Base-by-base conservation (phyloP, 2,113 vertebrate genomes). In the Sorex fumeus region DNA sequence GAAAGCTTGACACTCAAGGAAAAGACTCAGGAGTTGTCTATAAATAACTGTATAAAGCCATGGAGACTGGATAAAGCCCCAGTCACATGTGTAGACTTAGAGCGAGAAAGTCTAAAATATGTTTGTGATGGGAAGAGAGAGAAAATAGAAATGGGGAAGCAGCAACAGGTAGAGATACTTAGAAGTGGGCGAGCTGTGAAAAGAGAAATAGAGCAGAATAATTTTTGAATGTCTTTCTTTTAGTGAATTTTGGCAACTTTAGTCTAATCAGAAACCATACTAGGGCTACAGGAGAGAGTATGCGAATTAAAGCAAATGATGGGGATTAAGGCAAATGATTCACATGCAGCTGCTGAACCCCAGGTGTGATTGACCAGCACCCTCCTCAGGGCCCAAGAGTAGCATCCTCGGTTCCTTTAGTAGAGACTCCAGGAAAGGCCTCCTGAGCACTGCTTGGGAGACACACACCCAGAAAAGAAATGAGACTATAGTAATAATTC, bases 181-280 rank as follows among this genome's bases (percentile, higher is more conserved):
- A 78, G 76, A 72, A 36, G 19, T 83, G 30, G 75, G 21, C 93
- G 34, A 74, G 34, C 77, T 47, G 45, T 74, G 79, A 87, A 86
- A 30, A 83, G 69, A 93, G 86, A 36, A 75, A 32, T 45, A 21
- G 62, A 77, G 60, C 30, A 83, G 40, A 83, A 84, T 16, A 69
- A 28, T 71, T 91, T 72, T 88, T 18, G 83, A 50, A 62, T 10
- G 28, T 57, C 80, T 91, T 66, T 10, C 43, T 81, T 77, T 92
- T 86, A 78, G 19, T 87, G 70, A 50, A 50, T 91, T 85, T 45
- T 60, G 66, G 80, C 76, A 86, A 72, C 34, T 77, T 91, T 47
- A 76, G 32, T 75, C 1, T 75, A 75, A 66, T 89, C 10, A 71
- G 66, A 93, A 91, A 74, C 66, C 34, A 74, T 53, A 43, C 53